These are phyloP conservation scores for Drosophila melanosoma DNA, from an alignment of 2,888 invertebrate species.

Conservation along the genomic window DNA sequence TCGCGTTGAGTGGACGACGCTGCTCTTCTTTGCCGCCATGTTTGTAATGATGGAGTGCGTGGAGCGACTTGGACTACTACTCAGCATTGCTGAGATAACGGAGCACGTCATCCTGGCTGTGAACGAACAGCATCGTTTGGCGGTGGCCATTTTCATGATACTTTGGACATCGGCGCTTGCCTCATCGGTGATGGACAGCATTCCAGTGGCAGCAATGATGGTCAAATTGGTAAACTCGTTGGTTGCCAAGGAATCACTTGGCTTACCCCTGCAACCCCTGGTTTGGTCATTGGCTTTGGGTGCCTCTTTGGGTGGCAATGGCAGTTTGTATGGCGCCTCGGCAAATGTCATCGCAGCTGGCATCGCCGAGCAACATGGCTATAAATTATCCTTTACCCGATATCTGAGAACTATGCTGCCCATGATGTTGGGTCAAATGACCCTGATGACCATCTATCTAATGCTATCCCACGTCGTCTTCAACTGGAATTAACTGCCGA, in stretches of 20 bases:
- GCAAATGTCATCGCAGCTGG: conserved; percentile 97
- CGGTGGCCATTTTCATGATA: conserved; percentile 91
- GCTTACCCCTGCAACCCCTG: conserved; percentile 91
- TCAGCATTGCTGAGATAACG: conserved; percentile 91
- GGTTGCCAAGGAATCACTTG: conserved; percentile 88
- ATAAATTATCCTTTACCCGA: conserved; percentile 92
- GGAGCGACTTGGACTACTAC: conserved; percentile 91
- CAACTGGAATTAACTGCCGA: conserved; percentile 72
- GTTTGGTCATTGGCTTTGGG: conserved; percentile 95
- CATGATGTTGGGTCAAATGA: conserved; percentile 90
- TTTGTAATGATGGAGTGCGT: conserved; percentile 87
- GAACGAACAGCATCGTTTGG: conserved; percentile 87
- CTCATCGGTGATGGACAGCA: conserved; percentile 95
- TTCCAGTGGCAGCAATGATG: conserved; percentile 97
- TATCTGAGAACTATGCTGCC: conserved; percentile 95
- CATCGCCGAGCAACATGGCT: conserved; percentile 96
- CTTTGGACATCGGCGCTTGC: conserved; percentile 95
- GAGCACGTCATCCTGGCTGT: conserved; percentile 89
- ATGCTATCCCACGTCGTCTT: conserved; percentile 89
- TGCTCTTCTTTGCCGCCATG: conserved; percentile 85
- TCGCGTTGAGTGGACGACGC: conserved; percentile 84
- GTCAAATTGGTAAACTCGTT: conserved; percentile 90
- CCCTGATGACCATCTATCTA: conserved; percentile 89
- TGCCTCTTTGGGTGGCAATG: conserved; percentile 96
- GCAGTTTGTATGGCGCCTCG: conserved; percentile 95